A percentile compares a stretch with the other conserved stretches of the same genome.
These are phyloP conservation scores for Carterocephalus palaemon DNA, from an alignment of 2,888 invertebrate species.

Conservation along the genomic window DNA sequence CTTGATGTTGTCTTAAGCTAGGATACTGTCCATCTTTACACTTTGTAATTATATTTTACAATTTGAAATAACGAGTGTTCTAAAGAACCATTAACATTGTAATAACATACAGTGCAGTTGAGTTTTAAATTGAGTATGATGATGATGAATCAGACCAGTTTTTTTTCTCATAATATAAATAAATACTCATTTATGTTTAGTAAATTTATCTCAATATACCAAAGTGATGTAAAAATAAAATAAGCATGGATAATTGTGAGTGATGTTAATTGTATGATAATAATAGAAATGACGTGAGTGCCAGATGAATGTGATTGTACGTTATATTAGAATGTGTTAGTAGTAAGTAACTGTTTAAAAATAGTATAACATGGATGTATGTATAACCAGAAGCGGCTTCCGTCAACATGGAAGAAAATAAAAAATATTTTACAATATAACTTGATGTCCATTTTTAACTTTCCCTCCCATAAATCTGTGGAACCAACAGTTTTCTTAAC, in stretches of 20 bases:
- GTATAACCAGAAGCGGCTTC: conserved; percentile 65
- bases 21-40: conserved; percentile 12
- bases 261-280: conserved; percentile 12
- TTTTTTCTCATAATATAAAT: too few relatives aligned
- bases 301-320: conserved; percentile 73
- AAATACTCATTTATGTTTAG: too few relatives aligned
- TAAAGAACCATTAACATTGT: conserved; percentile 7
- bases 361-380: conserved; percentile 57
- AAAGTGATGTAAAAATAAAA: conserved; percentile 3
- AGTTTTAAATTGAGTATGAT: too few relatives aligned
- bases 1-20: conserved; percentile 21
- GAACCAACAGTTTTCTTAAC: too few relatives aligned
- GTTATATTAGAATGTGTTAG: conserved; percentile 43
- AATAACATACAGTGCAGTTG: neutral
- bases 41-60: neutral
- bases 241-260: conserved; percentile 6
- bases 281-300: conserved; percentile 55
- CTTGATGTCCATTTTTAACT: conserved; percentile 30
- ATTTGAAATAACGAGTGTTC: too few relatives aligned
- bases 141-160: too few relatives aligned
- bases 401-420: conserved; percentile 62
- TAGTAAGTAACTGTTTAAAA: conserved; percentile 54
- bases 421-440: conserved; percentile 72
- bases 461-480: too few relatives aligned
- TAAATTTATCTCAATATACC: too few relatives aligned